These are phyloP conservation scores for Disparrhopalites patrizii DNA, from an alignment of 2,888 invertebrate species.

Conservation along the genomic window DNA sequence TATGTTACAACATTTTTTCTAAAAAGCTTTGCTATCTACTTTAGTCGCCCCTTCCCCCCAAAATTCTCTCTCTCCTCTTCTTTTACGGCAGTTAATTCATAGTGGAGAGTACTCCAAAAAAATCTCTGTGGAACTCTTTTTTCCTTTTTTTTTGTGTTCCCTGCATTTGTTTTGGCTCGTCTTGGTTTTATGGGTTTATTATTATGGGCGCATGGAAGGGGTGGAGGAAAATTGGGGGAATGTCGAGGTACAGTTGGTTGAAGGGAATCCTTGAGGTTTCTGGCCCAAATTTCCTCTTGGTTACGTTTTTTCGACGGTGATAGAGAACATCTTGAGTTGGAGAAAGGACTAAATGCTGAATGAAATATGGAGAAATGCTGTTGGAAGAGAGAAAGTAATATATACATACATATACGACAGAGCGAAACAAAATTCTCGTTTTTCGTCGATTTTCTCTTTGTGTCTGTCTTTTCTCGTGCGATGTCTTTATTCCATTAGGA, in stretches of 20 bases:
- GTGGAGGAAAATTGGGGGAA: background rate
- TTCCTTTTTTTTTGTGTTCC: background rate
- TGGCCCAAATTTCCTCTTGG: too few relatives aligned
- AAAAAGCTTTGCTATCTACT: too few relatives aligned
- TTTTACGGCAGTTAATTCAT: too few relatives aligned
- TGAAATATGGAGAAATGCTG: background rate
- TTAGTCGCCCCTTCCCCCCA: too few relatives aligned
- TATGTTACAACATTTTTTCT: too few relatives aligned
- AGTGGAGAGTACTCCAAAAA: background rate
- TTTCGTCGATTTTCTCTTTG: background rate
- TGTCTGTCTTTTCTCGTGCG: background rate
- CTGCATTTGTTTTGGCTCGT: background rate
- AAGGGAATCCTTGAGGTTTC: too few relatives aligned
- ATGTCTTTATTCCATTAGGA: background rate
- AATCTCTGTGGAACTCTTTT: constrained; percentile 1
- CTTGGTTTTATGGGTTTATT: background rate
- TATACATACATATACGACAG: background rate
- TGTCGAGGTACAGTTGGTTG: too few relatives aligned
- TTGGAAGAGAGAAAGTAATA: background rate
- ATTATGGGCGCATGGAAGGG: background rate
- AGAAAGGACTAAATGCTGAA: background rate
- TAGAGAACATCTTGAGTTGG: background rate
- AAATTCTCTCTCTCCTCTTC: too few relatives aligned
- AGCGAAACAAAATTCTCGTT: background rate
- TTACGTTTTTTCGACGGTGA: background rate